Evolutionary conservation across 2,888 invertebrate species (phyloP), one percentile per base, ranked within the genome.

Genomic region (Hypselothyrea guttata): DNA sequence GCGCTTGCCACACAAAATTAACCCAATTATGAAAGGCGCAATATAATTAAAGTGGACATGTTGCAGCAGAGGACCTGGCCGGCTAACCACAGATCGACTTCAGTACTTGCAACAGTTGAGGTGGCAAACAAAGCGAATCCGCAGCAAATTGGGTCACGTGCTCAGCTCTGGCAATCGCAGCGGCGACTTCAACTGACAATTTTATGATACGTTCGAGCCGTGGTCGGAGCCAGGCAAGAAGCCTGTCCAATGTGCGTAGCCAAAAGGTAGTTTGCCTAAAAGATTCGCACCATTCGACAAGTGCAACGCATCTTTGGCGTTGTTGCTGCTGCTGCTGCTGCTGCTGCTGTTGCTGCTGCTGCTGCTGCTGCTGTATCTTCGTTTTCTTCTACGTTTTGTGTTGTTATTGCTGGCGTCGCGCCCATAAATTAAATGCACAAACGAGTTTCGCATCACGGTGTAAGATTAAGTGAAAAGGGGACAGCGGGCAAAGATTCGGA

Each of bases 401-500:
- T 55, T 72, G 65, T 75, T 82, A 45, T 69, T 84, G 77, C 63
- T 48, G 75, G 67, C 67, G 84, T 81, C 74, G 86, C 84, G 74
- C 77, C 82, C 84, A 82, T 82, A 86, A 84, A 82, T 82, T 82
- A 84, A 82, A 82, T 86, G 86, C 86, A 85, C 79, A 78, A 78
- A 78, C 78, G 60, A 78, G 78, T 78, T 78, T 78, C 79, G 85
- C 75, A 78, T 82, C 79, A 60, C 67, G 68, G 57, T 49, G 57
- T 53, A 54, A 75, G 81, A 84, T 83, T 66, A 79, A 84, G 81
- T 81, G 58, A 64, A 72, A 75, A 79, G 67, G 76, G 66, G 79
- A 47, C 52, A 41, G 46, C 52, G 63, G 62, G 45, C 38, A 11
- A 40, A 55, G 18, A 47, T 48, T 52, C 45, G 35, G 33, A 41